Evolutionary conservation across 2,888 invertebrate genomes (phyloP), one percentile per base, ranked within the genome.

Genomic region (Prosopocoilus inquinatus): DNA sequence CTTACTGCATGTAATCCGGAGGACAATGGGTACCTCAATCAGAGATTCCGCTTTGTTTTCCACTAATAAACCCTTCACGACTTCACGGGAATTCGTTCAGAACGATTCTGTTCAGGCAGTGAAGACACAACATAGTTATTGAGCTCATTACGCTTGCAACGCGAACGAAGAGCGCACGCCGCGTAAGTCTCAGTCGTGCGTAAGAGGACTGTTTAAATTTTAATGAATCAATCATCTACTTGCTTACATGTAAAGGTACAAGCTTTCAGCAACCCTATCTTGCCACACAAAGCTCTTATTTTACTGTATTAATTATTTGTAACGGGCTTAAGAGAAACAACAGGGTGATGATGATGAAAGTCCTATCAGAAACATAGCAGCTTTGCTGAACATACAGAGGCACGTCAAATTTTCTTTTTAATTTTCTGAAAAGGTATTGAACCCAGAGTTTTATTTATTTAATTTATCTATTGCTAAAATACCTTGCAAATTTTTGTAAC

Each of bases 1-100:
- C 65, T 67, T 64, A 64, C 62, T 62, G 62, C 61, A 61, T 67
- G 69, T 69, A 70, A 70, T 67, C 67, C 64, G 51, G 56, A 62
- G 68, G 66, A 72, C 72, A 72, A 71, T 72, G 67, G 69, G 60
- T 64, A 63, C 61, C 62, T 63, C 64, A 59, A 59, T 65, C 67
- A 64, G 64, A 70, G 68, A 67, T 65, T 67, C 66, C 64, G 64
- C 71, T 66, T 71, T 70, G 70, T 73, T 70, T 70, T 67, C 66
- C 54, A 61, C 67, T 68, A 69, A 70, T 70, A 69, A 70, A 70
- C 67, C 66, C 64, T 66, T 61, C 64, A 63, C 58, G 59, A 50
- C 59, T 58, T 16, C 60, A 60, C 59, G 62, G 59, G 61, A 65
- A 41, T 41, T 41, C 41, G 12, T 41, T 15, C 41, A 13, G 41